Base-by-base conservation (phyloP, 2,888 invertebrate genomes). In the Pycnomerus fuliginosus region DNA sequence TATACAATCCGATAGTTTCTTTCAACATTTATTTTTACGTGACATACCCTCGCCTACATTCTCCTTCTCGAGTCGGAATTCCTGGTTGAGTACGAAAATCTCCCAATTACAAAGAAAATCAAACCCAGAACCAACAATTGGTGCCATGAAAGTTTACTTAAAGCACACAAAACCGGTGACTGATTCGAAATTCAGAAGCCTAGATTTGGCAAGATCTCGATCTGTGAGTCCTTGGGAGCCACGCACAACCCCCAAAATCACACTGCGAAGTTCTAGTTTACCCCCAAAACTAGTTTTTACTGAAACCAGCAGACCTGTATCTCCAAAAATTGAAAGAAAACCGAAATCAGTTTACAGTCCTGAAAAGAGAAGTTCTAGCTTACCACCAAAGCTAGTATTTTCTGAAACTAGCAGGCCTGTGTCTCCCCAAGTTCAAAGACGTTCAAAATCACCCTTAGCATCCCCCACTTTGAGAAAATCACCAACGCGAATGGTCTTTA, bases 81-180 rank as follows among this genome's bases (percentile, higher is more conserved):
- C 81, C 1, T 78, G 82, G 35, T 82, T 89, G 11, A 70, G 82
- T 32, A 84, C 87, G 63, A 84, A 83, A 64, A 82, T 85, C 0
- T 79, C 77, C 65, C 80, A 83, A 61, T 84, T 88, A 63, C 83
- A 85, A 53, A 56, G 11, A 4, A 4, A 58, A 42, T 59, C 61
- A 1, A 49, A 58, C 5, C 51, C 53, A 16, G 80, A 84, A 44
- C 82, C 83, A 38, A 78, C 80, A 4, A 67, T 78, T 14, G 69
- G 76, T 25, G 73, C 78, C 2, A 62, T 83, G 49, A 83, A 80
- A 61, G 75, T 82, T 17, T 88, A 86, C 62, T 73, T 86, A 24
- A 76, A 80, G 27, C 78, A 84, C 56, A 82, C 84, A 50, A 82
- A 80, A 60, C 85, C 87, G 3, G 86, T 87, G 0, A 80, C 82